Percentiles rank a stretch among this genome's conserved stretches.
Conservation (phyloP, 23 tunicate species). For the Aplidium turbinatum region DNA sequence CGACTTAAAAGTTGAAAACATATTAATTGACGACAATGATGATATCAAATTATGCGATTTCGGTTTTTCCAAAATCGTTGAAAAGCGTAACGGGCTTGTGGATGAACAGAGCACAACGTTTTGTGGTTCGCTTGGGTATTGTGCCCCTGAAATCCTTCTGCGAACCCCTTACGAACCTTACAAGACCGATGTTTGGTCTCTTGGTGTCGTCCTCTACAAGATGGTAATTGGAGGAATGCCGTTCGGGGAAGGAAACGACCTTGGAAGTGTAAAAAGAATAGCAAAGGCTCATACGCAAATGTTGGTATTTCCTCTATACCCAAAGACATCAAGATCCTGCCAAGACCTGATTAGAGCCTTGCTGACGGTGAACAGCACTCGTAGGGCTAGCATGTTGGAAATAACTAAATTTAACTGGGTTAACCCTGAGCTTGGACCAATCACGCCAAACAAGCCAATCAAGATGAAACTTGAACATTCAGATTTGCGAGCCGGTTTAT, state of each 20-base stretch:
- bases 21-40: constrained; percentile 67
- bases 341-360: constrained; percentile 60
- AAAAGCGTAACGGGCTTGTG: constrained; percentile 22
- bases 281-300: constrained; percentile 68
- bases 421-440: constrained; percentile 7
- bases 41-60: constrained; percentile 90
- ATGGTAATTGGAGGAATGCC: constrained; percentile 98
- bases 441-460: constrained; percentile 7
- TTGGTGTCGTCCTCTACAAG: constrained; percentile 95
- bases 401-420: constrained; percentile 73
- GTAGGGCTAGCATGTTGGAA: constrained; percentile 66
- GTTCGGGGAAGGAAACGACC: constrained; percentile 96
- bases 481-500: constrained; percentile 2
- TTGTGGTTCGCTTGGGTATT: constrained; percentile 94
- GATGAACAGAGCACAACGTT: constrained; percentile 67
- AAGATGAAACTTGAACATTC: not conserved
- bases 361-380: constrained; percentile 68
- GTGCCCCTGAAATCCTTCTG: constrained; percentile 93
- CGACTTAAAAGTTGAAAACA: constrained; percentile 92
- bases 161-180: constrained; percentile 92
- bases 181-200: constrained; percentile 96
- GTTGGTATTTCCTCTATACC: constrained; percentile 79
- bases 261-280: constrained; percentile 73
- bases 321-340: constrained; percentile 48
- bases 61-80: constrained; percentile 88